Evolutionary conservation across 2,888 invertebrate genomes (phyloP).

Genomic region (Ochropleura leucogaster): DNA sequence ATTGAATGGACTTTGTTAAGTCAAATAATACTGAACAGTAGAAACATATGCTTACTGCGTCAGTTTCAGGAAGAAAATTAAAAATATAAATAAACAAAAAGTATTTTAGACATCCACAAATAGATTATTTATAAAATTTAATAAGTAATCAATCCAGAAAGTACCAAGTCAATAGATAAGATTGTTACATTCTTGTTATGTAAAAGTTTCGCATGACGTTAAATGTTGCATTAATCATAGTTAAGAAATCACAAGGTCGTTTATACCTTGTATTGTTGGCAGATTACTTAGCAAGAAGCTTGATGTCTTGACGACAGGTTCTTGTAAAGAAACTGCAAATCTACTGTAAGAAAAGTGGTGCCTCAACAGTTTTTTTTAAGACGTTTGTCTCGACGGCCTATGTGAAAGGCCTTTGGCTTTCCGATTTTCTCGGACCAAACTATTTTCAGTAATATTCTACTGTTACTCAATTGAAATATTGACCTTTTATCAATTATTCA

Average conservation of each 20-base stretch:
- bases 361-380: not conserved
- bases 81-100: conserved; percentile 32
- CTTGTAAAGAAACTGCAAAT: not conserved
- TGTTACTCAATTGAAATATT: conserved; percentile 5
- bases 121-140: conserved; percentile 1
- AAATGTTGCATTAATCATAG: conserved; percentile 41
- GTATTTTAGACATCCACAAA: conserved; percentile 24
- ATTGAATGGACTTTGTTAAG: not conserved
- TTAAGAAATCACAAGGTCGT: conserved; percentile 45
- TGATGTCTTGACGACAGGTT: conserved; percentile 11
- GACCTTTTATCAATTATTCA: not conserved
- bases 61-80: not conserved
- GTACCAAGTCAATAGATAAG: conserved; percentile 56
- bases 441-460: not conserved
- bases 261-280: conserved; percentile 27
- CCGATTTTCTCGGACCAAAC: no score
- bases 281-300: conserved; percentile 14
- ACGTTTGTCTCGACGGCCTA: no score
- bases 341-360: not conserved
- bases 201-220: conserved; percentile 41
- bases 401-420: no score
- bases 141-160: conserved; percentile 51
- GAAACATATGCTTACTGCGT: not conserved
- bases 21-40: not conserved
- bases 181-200: conserved; percentile 47